Conservation (phyloP, 35 echinoderm and acorn worm species). For the Anneissia japonica region DNA sequence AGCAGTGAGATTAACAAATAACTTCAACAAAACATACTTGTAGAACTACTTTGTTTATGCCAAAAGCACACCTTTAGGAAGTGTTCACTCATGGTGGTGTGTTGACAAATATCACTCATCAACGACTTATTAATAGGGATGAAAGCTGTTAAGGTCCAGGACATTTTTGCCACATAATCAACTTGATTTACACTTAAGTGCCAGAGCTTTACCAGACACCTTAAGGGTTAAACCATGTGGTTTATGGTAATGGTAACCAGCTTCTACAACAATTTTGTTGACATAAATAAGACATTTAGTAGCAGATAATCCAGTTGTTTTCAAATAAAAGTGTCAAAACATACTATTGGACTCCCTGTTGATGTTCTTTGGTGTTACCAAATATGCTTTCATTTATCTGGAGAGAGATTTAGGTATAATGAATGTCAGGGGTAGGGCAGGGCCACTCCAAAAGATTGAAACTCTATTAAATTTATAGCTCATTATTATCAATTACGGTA, state of each 20-base stretch:
- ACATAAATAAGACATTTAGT: neutral
- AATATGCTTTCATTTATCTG: neutral
- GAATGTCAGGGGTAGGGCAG: neutral
- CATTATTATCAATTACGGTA: too few relatives aligned
- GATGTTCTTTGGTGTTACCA: neutral
- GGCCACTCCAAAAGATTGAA: too few relatives aligned
- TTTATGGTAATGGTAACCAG: neutral
- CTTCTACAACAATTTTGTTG: neutral
- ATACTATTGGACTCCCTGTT: neutral
- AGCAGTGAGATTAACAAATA: too few relatives aligned
- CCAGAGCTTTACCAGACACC: neutral
- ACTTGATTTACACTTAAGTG: neutral
- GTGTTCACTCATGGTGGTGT: neutral
- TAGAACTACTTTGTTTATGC: too few relatives aligned
- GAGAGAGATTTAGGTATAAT: neutral
- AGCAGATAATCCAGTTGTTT: neutral
- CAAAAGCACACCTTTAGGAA: neutral
- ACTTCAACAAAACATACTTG: too few relatives aligned
- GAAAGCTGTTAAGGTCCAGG: neutral
- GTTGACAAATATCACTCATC: neutral
- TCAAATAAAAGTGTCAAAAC: constrained; percentile 2
- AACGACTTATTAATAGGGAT: neutral
- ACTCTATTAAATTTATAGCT: too few relatives aligned
- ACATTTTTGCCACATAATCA: neutral
- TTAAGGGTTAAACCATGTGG: neutral